phyloP scores from a whole-genome alignment of 2,113 vertebrate genomes.

The Nibea coibor region DNA sequence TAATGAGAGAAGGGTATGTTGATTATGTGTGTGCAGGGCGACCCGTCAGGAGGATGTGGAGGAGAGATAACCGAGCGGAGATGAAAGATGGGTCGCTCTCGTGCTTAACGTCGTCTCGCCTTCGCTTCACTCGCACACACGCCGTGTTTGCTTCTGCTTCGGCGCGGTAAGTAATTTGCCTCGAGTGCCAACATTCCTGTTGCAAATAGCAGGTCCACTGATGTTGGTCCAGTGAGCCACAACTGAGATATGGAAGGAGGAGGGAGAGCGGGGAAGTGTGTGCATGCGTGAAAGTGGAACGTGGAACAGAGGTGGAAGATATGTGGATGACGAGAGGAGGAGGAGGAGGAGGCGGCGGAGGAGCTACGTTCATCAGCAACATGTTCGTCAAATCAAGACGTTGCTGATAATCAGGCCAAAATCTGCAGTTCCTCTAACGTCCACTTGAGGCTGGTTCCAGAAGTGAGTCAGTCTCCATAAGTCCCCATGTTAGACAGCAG shows the following conservation, averaged over 20 bases:
- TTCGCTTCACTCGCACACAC: constrained; percentile 44
- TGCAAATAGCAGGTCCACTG: constrained; percentile 65
- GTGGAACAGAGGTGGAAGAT: not conserved
- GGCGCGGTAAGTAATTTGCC: constrained; percentile 57
- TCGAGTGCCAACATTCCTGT: constrained; percentile 67
- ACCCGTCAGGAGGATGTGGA: constrained; percentile 57
- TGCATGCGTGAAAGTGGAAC: not conserved
- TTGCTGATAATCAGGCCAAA: not conserved
- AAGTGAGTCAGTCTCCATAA: too few relatives aligned
- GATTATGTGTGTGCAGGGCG: constrained; percentile 60
- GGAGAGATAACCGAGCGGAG: constrained; percentile 28
- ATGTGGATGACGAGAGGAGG: not conserved
- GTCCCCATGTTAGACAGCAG: too few relatives aligned
- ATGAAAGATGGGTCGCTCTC: constrained; percentile 47
- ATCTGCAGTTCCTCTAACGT: too few relatives aligned
- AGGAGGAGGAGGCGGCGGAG: not conserved
- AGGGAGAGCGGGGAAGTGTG: not conserved
- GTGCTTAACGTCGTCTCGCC: constrained; percentile 20
- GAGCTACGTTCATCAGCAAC: not conserved
- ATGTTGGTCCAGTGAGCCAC: constrained; percentile 56
- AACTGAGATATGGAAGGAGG: constrained; percentile 11
- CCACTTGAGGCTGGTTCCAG: too few relatives aligned
- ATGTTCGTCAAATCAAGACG: not conserved
- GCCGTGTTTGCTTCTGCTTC: constrained; percentile 46
- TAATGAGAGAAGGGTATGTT: constrained; percentile 82